Evolutionary conservation across 2,113 vertebrate genomes (phyloP).

Genomic region (Actenoides lindsayi): DNA sequence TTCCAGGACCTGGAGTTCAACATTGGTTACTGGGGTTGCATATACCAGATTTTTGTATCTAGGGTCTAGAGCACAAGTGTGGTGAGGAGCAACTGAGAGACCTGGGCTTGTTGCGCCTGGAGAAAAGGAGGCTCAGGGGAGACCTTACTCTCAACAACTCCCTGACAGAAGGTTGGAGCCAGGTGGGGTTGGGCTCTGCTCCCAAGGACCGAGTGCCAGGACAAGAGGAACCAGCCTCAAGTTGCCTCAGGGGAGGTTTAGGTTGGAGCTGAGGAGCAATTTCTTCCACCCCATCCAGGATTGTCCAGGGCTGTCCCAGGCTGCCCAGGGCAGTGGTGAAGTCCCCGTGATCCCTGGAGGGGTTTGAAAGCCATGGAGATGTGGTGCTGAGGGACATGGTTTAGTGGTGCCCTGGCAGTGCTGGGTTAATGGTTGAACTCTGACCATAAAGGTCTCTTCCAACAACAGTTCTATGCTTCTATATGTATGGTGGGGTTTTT

Average conservation of each 20-base stretch:
- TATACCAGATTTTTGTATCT: background rate
- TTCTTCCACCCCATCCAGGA: too few species aligned
- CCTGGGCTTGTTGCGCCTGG: background rate
- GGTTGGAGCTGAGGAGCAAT: too few species aligned
- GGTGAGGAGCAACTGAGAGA: background rate
- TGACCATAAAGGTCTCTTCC: background rate
- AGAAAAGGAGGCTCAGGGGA: background rate
- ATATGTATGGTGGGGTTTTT: rapidly evolving
- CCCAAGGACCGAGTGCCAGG: too few species aligned
- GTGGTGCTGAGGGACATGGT: background rate
- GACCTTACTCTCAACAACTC: too few species aligned
- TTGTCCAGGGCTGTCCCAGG: too few species aligned
- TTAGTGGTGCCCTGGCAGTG: background rate
- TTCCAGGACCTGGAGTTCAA: background rate
- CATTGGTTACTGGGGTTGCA: rapidly evolving
- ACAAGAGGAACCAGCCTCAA: too few species aligned
- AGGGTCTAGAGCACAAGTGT: too few species aligned
- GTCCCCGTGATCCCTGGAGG: background rate
- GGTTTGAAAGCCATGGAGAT: background rate
- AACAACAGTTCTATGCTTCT: background rate
- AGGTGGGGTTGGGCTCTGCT: too few species aligned
- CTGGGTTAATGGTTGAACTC: too few species aligned
- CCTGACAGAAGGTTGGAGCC: too few species aligned
- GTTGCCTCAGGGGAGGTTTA: too few species aligned
- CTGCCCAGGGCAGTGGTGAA: too few species aligned